Evolutionary conservation across 2,888 invertebrate genomes (phyloP).

Genomic region (Hofmannophila pseudospretella): DNA sequence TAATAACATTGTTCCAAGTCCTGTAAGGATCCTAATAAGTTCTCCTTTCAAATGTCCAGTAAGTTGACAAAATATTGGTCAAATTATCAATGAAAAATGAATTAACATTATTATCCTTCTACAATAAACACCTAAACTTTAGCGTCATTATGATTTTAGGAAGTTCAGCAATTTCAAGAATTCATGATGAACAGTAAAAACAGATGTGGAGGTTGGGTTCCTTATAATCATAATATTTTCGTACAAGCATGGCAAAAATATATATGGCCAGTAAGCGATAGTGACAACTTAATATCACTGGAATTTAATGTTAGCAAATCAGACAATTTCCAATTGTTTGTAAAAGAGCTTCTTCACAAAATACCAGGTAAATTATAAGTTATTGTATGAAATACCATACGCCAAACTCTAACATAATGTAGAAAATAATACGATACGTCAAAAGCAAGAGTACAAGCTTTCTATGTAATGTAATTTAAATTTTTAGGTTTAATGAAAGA

Average conservation of each 20-base stretch:
- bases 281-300: conserved; percentile 8
- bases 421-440: too few relatives aligned
- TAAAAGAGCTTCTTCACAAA: conserved; percentile 36
- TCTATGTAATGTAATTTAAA: too few relatives aligned
- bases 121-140: too few relatives aligned
- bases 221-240: conserved; percentile 76
- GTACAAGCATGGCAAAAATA: conserved; percentile 57
- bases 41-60: conserved; percentile 56
- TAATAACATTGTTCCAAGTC: conserved; percentile 54
- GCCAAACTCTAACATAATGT: too few relatives aligned
- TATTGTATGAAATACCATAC: too few relatives aligned
- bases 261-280: conserved; percentile 23
- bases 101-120: too few relatives aligned
- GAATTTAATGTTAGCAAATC: conserved; percentile 12
- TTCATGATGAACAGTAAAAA: conserved; percentile 67
- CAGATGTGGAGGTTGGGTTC: conserved; percentile 77
- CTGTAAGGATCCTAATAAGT: conserved; percentile 50
- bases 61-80: too few relatives aligned
- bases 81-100: too few relatives aligned
- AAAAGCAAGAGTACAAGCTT: too few relatives aligned
- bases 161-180: conserved; percentile 74
- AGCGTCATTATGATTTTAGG: conserved; percentile 38
- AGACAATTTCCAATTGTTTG: conserved; percentile 26
- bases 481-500: conserved; percentile 31
- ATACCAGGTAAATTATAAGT: conserved; percentile 36